phyloP scores from a whole-genome alignment of 1,140 invertebrate species.

The Metopolophium dirhodum region DNA sequence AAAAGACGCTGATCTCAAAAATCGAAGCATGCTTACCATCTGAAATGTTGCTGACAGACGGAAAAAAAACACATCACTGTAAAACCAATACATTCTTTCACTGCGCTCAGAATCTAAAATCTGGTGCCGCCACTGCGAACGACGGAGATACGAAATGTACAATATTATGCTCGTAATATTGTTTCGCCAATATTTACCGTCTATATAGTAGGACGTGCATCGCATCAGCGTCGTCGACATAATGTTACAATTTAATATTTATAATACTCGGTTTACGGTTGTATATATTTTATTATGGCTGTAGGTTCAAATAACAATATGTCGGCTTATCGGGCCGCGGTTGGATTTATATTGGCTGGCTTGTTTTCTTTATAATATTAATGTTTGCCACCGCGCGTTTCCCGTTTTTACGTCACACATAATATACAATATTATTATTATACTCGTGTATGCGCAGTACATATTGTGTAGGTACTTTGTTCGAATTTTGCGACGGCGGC shows the following conservation, averaged over 20 bases:
- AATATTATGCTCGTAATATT: too few relatives aligned
- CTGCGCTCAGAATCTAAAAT: too few relatives aligned
- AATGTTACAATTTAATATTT: neutral
- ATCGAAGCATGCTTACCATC: too few relatives aligned
- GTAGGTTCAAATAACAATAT: neutral
- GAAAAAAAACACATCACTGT: too few relatives aligned
- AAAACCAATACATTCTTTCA: too few relatives aligned
- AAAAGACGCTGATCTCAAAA: too few relatives aligned
- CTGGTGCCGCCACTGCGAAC: too few relatives aligned
- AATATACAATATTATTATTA: neutral
- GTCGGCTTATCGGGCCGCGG: neutral
- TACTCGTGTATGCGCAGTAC: neutral
- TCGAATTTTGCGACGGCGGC: neutral
- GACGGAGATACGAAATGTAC: too few relatives aligned
- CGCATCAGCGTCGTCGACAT: neutral
- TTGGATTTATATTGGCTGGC: neutral
- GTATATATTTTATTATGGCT: neutral
- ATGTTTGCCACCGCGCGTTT: neutral
- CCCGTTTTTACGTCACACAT: neutral
- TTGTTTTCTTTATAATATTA: constrained; percentile 8
- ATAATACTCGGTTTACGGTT: neutral
- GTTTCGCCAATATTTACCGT: too few relatives aligned
- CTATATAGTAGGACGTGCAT: too few relatives aligned
- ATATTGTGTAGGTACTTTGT: neutral
- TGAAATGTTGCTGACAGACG: too few relatives aligned